phyloP scores from a whole-genome alignment of 2,888 invertebrate genomes.

The Andricus quercusramuli region DNA sequence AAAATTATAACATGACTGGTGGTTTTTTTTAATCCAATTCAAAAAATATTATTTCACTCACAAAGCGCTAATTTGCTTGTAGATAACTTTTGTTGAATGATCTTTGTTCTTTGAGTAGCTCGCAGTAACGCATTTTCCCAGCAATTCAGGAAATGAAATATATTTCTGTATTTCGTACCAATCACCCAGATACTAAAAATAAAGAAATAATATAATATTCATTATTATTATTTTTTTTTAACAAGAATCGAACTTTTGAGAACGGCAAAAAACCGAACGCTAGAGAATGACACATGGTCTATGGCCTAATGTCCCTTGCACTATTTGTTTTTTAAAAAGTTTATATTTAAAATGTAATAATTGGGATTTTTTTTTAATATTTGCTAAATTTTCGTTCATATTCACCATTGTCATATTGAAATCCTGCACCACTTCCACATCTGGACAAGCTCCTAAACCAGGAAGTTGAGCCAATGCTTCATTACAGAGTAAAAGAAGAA shows the following conservation, averaged over 20 bases:
- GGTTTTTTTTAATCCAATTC: too few relatives aligned
- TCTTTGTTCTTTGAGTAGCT: constrained; percentile 81
- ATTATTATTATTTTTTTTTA: too few relatives aligned
- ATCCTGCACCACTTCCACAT: constrained; percentile 81
- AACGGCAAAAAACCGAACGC: too few relatives aligned
- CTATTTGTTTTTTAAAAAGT: too few relatives aligned
- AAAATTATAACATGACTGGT: accelerated
- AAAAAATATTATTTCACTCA: constrained; percentile 68
- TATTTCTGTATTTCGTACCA: constrained; percentile 90
- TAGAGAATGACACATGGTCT: too few relatives aligned
- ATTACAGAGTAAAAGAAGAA: constrained; percentile 60
- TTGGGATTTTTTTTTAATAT: too few relatives aligned
- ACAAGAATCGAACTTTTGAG: too few relatives aligned
- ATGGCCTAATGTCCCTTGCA: too few relatives aligned
- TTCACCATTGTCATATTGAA: constrained; percentile 83
- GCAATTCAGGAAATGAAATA: constrained; percentile 87
- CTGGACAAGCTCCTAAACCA: constrained; percentile 83
- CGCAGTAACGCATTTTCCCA: constrained; percentile 87
- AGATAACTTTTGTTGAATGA: constrained; percentile 76
- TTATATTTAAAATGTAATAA: too few relatives aligned
- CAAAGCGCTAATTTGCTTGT: constrained; percentile 78
- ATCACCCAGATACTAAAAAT: constrained; percentile 85
- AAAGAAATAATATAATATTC: not conserved
- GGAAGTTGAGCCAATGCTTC: constrained; percentile 81
- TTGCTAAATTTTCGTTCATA: too few relatives aligned